Conservation (phyloP, 2,113 vertebrate species). For the Okapia johnstoni region DNA sequence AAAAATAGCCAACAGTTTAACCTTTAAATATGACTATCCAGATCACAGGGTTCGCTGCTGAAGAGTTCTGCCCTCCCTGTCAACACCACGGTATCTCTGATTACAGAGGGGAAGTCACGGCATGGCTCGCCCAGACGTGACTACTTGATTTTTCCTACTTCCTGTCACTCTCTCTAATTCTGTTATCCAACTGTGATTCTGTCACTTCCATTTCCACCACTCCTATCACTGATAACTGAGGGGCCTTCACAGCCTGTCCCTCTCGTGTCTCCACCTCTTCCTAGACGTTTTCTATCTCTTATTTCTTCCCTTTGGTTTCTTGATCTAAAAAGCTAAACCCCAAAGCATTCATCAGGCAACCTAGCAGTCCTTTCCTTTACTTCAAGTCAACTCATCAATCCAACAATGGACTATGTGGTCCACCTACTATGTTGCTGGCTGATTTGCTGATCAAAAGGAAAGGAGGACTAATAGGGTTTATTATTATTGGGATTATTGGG, state of each 20-base stretch:
- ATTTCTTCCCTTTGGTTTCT: background rate
- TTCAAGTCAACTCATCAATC: background rate
- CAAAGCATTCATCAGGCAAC: background rate
- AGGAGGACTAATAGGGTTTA: background rate
- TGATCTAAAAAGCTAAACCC: background rate
- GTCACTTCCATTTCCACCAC: background rate
- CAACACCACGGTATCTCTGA: background rate
- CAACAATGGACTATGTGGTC: background rate
- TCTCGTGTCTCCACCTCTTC: background rate
- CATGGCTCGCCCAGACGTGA: background rate
- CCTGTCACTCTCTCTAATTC: background rate
- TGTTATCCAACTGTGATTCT: background rate
- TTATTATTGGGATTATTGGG: background rate
- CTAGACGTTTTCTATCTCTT: background rate
- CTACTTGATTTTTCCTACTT: background rate
- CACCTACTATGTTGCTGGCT: background rate
- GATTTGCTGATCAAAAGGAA: background rate
- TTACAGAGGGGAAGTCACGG: background rate
- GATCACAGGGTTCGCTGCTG: background rate
- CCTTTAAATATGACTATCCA: background rate
- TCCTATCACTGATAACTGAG: rapidly evolving
- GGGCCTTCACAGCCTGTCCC: too few relatives aligned
- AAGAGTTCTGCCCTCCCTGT: background rate
- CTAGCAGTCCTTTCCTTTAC: background rate
- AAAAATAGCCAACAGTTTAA: background rate